Evolutionary conservation across 2,113 vertebrate species (phyloP).

Genomic region (Dunckerocampus dactyliophorus): DNA sequence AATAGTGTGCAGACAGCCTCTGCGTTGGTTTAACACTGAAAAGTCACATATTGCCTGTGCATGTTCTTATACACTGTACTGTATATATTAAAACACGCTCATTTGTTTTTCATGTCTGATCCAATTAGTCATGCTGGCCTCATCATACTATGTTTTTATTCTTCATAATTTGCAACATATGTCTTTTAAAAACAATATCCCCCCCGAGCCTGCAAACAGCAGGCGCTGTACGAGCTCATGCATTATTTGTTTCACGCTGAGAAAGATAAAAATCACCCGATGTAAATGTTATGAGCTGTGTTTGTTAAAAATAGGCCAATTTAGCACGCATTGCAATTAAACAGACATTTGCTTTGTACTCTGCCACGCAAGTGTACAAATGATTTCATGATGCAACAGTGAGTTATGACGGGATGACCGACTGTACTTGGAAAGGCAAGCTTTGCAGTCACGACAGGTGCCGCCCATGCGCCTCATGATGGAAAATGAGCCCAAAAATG

Average conservation of each 20-base stretch:
- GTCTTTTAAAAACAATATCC: not conserved
- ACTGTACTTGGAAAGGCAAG: slow-evolving; percentile 46
- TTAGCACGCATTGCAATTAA: not conserved
- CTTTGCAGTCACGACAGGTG: slow-evolving; percentile 28
- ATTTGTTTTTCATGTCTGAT: slow-evolving; percentile 8
- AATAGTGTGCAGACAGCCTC: slow-evolving; percentile 18
- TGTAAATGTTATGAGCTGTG: not conserved
- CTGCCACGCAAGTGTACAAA: slow-evolving; percentile 1
- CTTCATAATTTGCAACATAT: slow-evolving; percentile 24
- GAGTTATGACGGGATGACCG: slow-evolving; percentile 34
- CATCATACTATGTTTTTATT: slow-evolving; percentile 26
- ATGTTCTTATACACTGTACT: not conserved
- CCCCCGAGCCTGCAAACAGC: slow-evolving; percentile 5
- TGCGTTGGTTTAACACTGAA: slow-evolving; percentile 12
- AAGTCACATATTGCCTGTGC: slow-evolving; percentile 6
- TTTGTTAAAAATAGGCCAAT: slow-evolving; percentile 2
- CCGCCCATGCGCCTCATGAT: slow-evolving; percentile 35
- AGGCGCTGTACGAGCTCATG: not conserved
- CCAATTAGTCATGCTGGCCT: slow-evolving; percentile 39
- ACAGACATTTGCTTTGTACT: slow-evolving; percentile 2
- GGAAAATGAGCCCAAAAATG: slow-evolving; percentile 7
- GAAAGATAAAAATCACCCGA: slow-evolving; percentile 4
- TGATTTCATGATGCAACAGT: not conserved
- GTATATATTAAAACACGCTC: not conserved
- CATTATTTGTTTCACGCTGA: slow-evolving; percentile 11